Evolutionary conservation across 2,113 vertebrate species (phyloP), one percentile per base, ranked within the genome.

Genomic region (Strix uralensis): DNA sequence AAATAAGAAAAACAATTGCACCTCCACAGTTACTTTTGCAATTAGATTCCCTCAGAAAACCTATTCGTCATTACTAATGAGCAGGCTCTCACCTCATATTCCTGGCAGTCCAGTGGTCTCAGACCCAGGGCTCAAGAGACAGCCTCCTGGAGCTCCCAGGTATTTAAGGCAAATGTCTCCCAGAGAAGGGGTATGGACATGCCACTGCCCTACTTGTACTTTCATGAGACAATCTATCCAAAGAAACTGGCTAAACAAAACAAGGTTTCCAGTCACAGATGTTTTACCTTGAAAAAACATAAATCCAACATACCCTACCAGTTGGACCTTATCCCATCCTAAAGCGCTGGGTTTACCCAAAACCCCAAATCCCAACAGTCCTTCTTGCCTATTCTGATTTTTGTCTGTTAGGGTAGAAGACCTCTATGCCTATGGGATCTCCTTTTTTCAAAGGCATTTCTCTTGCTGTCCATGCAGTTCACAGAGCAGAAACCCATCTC

Each of bases 91-190:
- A 51, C 17, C 38, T 69, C n/a, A 46, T 17, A 32, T 18, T 93
- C 29, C 78, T 21, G 19, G 22, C 3, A 3, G 34, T 25, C n/a
- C 69, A 55, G 47, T 10, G 7, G 69, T 49, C 79, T 91, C 47
- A 61, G 51, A 55, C 9, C 9, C 62, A 42, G 47, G 38, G 21
- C 42, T 65, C 26, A 73, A 70, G 65, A 40, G 3, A 0, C 0
- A 59, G 25, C 8, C 22, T 66, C 11, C 25, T 17, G 19, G 18
- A 81, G 29, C 5, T 32, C 12, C 18, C 5, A 1, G 0, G 3
- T 44, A 29, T 42, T 52, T 46, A 51, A 38, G 19, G 32, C n/a
- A 80, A 15, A n/a, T 6, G 14, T n/a, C 11, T 25, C 26, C 32
- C 27, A 38, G 34, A 51, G 20, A 90, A 79, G 11, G 14, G 18